A percentile compares a stretch with the other conserved stretches of the same genome.
Conservation (phyloP, 2,113 vertebrate genomes). For the Tychaedon coryphoeus region DNA sequence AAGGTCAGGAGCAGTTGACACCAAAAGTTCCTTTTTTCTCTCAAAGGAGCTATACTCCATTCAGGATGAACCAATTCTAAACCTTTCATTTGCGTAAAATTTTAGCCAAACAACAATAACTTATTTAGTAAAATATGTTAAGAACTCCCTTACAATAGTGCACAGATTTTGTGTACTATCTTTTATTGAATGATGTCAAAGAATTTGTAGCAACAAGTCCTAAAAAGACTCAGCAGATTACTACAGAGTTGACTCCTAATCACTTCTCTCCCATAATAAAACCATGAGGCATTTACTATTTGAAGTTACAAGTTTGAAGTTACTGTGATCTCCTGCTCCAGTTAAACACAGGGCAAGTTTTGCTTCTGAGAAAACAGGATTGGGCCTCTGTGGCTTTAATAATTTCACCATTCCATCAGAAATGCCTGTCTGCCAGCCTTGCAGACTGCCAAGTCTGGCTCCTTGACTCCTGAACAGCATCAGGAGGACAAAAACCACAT, state of each 20-base stretch:
- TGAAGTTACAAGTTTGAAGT: neutral
- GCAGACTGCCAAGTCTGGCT: neutral
- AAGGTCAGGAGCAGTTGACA: conserved; percentile 22
- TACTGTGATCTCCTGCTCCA: neutral
- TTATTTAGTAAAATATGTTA: conserved; percentile 35
- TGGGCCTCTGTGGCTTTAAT: neutral
- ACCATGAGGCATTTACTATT: neutral
- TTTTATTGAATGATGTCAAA: neutral
- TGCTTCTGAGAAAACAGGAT: neutral
- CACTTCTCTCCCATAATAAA: neutral
- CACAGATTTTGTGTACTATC: neutral
- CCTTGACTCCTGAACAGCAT: neutral
- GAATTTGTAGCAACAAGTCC: neutral
- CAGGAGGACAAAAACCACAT: conserved; percentile 32
- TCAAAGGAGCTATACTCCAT: conserved; percentile 22
- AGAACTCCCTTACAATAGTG: neutral
- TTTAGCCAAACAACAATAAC: conserved; percentile 32
- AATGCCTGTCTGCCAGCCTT: neutral
- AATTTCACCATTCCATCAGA: neutral
- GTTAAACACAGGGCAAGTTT: neutral
- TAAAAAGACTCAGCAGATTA: neutral
- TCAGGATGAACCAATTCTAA: conserved; percentile 53
- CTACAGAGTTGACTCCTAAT: neutral
- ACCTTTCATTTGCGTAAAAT: neutral
- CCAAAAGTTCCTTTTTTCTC: conserved; percentile 43